These are phyloP conservation scores for Vanacampus margaritifer DNA, from an alignment of 2,113 vertebrate species.

Conservation along the genomic window DNA sequence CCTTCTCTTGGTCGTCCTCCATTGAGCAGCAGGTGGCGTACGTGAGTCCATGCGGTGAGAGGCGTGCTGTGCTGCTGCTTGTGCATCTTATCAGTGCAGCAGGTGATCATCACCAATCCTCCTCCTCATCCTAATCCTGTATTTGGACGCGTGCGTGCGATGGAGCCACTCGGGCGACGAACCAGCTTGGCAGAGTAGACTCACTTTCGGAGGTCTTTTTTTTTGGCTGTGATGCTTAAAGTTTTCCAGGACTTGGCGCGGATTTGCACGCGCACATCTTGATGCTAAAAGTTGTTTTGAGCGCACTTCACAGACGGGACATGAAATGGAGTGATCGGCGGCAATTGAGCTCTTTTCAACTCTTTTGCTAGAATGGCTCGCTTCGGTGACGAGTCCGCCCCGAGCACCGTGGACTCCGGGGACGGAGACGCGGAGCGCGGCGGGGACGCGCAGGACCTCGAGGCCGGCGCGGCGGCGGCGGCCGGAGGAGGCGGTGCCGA, in stretches of 20 bases:
- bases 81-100: conserved; percentile 19
- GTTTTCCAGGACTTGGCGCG: conserved; percentile 48
- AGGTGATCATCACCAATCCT: conserved; percentile 31
- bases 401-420: conserved; percentile 80
- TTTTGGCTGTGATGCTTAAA: conserved; percentile 51
- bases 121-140: neutral
- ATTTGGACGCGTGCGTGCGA: neutral
- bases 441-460: conserved; percentile 75
- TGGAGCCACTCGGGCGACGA: neutral
- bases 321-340: neutral
- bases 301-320: neutral
- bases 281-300: conserved; percentile 3
- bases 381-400: conserved; percentile 87
- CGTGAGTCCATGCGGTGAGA: conserved; percentile 41
- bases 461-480: conserved; percentile 72
- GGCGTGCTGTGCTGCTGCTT: conserved; percentile 27
- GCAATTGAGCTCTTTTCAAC: neutral
- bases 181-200: neutral
- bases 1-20: conserved; percentile 50
- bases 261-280: conserved; percentile 23
- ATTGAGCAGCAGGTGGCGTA: conserved; percentile 61
- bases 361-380: conserved; percentile 88
- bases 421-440: conserved; percentile 84
- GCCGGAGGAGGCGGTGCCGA: conserved; percentile 36
- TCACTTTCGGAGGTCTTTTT: neutral